Evolutionary conservation across 1,140 invertebrate genomes (phyloP).

Genomic region (Platorchestia sp.): DNA sequence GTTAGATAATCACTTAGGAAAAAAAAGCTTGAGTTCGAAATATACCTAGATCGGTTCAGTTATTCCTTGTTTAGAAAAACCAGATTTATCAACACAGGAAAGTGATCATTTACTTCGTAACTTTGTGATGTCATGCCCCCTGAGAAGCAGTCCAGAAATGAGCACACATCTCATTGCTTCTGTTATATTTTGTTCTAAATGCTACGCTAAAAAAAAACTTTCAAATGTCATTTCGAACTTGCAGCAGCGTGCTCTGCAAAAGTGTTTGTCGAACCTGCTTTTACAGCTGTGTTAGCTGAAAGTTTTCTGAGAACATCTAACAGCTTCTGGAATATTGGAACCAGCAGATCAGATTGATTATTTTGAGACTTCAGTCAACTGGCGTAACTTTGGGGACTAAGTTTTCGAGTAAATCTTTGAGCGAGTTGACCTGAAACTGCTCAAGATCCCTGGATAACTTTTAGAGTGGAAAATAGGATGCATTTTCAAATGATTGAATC

Average conservation of each 20-base stretch:
- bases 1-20: too few species aligned
- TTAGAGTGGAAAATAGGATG: neutral
- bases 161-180: neutral
- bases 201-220: neutral
- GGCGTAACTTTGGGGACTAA: neutral
- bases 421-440: neutral
- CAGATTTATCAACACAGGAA: too few species aligned
- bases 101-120: too few species aligned
- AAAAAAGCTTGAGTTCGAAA: too few species aligned
- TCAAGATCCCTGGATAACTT: neutral
- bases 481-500: neutral
- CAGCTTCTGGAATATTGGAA: neutral
- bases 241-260: neutral
- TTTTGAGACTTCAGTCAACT: neutral
- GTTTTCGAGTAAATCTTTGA: neutral
- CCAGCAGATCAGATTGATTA: neutral
- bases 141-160: too few species aligned
- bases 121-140: too few species aligned
- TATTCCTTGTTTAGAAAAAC: too few species aligned
- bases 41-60: too few species aligned
- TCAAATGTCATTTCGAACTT: neutral
- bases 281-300: neutral
- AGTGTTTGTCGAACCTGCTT: neutral
- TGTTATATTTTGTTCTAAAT: neutral
- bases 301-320: neutral